Evolutionary conservation across 2,888 invertebrate genomes (phyloP).

Genomic region (Stenichneumon culpator): DNA sequence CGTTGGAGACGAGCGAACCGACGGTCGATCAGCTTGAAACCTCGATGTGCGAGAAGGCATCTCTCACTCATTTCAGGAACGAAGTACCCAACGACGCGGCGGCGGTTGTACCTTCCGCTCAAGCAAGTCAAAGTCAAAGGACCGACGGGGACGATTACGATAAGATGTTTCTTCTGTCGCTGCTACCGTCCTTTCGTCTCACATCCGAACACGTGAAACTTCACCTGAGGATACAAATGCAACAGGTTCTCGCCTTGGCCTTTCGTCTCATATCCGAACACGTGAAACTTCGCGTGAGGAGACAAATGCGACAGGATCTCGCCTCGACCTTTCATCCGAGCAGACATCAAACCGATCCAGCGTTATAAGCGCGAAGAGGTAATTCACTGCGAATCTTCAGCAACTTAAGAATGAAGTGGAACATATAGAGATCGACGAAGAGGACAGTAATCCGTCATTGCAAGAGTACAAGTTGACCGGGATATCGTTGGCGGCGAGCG

Average conservation of each 20-base stretch:
- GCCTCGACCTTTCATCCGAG: conserved; percentile 65
- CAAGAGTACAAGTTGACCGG: conserved; percentile 44
- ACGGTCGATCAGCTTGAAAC: conserved; percentile 66
- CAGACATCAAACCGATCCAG: conserved; percentile 48
- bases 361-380: conserved; percentile 35
- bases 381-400: too few relatives aligned
- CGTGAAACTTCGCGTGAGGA: conserved; percentile 81
- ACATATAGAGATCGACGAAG: conserved; percentile 48
- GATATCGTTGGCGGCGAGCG: conserved; percentile 12
- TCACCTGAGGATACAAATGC: conserved; percentile 82
- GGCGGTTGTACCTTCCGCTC: conserved; percentile 72
- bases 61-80: conserved; percentile 78
- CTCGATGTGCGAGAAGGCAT: conserved; percentile 77
- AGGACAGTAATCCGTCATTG: conserved; percentile 24
- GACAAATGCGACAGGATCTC: conserved; percentile 82
- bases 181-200: conserved; percentile 80
- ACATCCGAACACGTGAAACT: conserved; percentile 82
- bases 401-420: conserved; percentile 48
- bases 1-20: neutral
- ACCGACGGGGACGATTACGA: conserved; percentile 81
- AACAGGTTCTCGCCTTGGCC: conserved; percentile 80
- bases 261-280: conserved; percentile 81
- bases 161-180: conserved; percentile 82
- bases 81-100: conserved; percentile 77
- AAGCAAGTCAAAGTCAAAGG: conserved; percentile 76